Conservation (phyloP, 2,113 vertebrate species). For the Eptesicus fuscus region DNA sequence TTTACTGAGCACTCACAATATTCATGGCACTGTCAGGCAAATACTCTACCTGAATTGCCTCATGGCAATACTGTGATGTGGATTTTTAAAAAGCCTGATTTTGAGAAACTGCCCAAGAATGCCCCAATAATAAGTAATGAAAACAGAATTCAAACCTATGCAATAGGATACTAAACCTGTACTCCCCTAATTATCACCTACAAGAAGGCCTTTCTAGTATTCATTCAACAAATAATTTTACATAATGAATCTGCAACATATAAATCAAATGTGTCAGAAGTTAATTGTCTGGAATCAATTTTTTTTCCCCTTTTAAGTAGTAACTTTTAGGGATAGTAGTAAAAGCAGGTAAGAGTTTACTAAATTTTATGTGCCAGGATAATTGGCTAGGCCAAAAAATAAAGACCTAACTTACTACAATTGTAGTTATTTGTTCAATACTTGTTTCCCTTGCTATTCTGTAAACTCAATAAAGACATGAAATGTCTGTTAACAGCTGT, state of each 20-base stretch:
- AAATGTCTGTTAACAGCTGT: background rate
- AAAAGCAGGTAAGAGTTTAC: background rate
- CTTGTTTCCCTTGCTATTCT: background rate
- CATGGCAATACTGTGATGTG: background rate
- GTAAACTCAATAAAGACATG: background rate
- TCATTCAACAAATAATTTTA: background rate
- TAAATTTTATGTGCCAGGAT: background rate
- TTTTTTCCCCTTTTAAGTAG: background rate
- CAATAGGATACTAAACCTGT: background rate
- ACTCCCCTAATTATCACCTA: background rate
- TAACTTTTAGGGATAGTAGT: background rate
- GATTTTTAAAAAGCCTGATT: background rate
- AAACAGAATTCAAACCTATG: background rate
- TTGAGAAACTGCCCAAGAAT: background rate
- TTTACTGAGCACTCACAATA: background rate
- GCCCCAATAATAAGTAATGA: background rate
- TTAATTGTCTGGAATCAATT: background rate
- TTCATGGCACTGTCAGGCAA: background rate
- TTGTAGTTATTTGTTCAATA: background rate
- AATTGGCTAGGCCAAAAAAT: background rate
- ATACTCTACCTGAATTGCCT: background rate
- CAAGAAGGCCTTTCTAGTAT: background rate
- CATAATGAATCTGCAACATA: background rate
- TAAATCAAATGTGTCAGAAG: background rate
- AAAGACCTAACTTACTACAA: background rate